These are phyloP conservation scores for Metopolophium dirhodum DNA, from an alignment of 1,140 invertebrate genomes.

Conservation along the genomic window DNA sequence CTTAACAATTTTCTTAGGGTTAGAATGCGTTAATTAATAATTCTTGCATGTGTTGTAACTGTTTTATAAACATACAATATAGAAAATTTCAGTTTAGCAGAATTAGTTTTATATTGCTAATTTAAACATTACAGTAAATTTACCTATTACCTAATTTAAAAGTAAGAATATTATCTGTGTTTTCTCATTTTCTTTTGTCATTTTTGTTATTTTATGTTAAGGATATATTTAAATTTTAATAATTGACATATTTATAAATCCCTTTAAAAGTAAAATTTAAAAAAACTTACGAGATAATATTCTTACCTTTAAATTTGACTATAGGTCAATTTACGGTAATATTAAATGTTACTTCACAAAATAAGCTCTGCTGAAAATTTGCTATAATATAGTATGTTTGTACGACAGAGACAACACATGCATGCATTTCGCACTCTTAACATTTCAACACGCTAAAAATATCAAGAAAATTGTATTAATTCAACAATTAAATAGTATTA, in stretches of 20 bases:
- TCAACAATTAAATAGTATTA: slow-evolving; percentile 16
- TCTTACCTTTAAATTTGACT: neutral
- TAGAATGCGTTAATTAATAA: neutral
- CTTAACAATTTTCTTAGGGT: neutral
- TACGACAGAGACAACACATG: neutral
- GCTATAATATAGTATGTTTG: neutral
- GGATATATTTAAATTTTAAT: neutral
- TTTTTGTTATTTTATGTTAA: neutral
- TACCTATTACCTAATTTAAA: neutral
- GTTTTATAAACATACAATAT: no score
- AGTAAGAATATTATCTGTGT: neutral
- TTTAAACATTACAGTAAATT: neutral
- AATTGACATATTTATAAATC: neutral
- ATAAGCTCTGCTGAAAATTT: neutral
- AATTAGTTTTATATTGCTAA: no score
- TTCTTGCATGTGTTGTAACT: no score
- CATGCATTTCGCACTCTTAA: neutral
- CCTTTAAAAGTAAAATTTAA: neutral
- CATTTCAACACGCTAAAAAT: neutral
- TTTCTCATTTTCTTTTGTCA: neutral
- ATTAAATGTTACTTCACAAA: neutral
- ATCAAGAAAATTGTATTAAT: neutral
- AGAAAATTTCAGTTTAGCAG: no score
- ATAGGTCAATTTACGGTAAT: neutral
- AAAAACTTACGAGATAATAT: neutral